Evolutionary conservation across 2,888 invertebrate species (phyloP).

Genomic region (Caenorhabditis sulstoni): DNA sequence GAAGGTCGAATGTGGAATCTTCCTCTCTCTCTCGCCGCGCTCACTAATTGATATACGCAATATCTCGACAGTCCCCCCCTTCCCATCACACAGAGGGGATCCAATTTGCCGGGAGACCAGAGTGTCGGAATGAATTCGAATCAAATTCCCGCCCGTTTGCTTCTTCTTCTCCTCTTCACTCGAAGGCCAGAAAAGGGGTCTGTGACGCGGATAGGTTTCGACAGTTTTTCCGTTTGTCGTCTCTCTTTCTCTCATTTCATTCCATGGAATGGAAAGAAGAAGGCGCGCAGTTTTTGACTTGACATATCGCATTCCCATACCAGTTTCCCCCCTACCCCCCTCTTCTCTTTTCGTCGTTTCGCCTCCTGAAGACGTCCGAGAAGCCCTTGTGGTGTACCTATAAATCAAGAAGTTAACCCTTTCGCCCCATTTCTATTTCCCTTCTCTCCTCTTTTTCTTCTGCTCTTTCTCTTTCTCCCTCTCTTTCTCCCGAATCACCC

Average conservation of each 20-base stretch:
- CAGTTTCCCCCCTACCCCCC: too few species aligned
- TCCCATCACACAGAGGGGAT: neutral
- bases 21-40: neutral
- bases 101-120: constrained; percentile 5
- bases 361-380: neutral
- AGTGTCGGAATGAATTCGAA: constrained; percentile 39
- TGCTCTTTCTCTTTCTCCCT: neutral
- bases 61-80: too few species aligned
- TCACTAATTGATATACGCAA: constrained; percentile 26
- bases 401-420: too few species aligned
- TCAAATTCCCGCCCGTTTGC: constrained; percentile 23
- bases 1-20: constrained; percentile 22
- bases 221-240: constrained; percentile 33
- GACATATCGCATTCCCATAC: too few species aligned
- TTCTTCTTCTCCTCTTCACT: neutral
- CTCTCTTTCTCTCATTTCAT: too few species aligned
- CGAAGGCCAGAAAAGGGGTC: too few species aligned
- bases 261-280: too few species aligned
- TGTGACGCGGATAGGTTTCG: constrained; percentile 34
- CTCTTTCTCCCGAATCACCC: neutral
- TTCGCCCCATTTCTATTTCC: neutral
- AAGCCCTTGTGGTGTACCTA: constrained; percentile 4
- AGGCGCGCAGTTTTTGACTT: too few species aligned
- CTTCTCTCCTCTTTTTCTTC: neutral
- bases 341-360: too few species aligned